Conservation (phyloP, 1,140 invertebrate species). For the Calephelis nemesis region DNA sequence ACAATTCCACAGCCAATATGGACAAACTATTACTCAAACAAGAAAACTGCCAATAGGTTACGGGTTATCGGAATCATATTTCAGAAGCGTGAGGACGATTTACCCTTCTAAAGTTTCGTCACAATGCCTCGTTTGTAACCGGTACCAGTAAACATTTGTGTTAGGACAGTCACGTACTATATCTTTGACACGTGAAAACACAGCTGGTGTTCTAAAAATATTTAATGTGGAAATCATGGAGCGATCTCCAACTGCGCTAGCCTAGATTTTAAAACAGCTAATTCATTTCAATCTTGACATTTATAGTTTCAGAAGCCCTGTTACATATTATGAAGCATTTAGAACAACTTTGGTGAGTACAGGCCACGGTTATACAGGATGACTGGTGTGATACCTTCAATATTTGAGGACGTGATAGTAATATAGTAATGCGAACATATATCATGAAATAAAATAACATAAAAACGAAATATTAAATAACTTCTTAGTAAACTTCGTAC, state of each 20-base stretch:
- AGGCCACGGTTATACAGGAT: no score
- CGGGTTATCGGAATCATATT: constrained; percentile 76
- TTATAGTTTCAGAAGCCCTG: no score
- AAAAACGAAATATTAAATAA: no score
- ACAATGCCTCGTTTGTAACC: constrained; percentile 45
- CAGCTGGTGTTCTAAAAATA: not conserved
- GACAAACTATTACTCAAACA: constrained; percentile 66
- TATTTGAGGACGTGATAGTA: no score
- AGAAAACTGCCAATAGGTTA: constrained; percentile 60
- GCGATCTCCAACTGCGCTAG: not conserved
- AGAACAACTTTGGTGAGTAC: no score
- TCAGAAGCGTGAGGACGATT: constrained; percentile 68
- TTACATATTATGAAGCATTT: no score
- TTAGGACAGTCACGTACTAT: constrained; percentile 1
- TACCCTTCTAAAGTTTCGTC: constrained; percentile 64
- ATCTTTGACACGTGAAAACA: not conserved
- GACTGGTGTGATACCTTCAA: no score
- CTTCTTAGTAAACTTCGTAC: no score
- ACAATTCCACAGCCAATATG: constrained; percentile 39
- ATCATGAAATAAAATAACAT: no score
- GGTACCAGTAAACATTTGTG: not conserved
- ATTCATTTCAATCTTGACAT: not conserved
- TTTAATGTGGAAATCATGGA: not conserved
- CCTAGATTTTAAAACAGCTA: not conserved
- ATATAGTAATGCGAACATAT: no score